Base-by-base conservation (phyloP, 1,140 invertebrate genomes). In the Achroia grisella region DNA sequence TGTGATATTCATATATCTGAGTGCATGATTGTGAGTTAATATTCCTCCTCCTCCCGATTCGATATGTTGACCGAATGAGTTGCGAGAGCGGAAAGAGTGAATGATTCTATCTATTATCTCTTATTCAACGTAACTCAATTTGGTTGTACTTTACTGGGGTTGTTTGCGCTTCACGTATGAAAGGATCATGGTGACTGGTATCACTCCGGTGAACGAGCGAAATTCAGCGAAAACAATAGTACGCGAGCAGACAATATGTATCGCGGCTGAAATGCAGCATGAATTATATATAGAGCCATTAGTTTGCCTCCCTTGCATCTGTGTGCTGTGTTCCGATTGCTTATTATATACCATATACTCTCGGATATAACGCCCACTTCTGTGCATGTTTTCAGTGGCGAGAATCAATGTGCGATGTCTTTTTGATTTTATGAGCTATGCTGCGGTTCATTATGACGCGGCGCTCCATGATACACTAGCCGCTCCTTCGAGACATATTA, bases 391-490 rank as follows among this genome's bases (percentile, higher is more conserved):
- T 62, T 56, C 68, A 59, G 64, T 66, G 68, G 62, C 74, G 57
- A 59, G 54, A 62, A 48, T 58, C 49, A 62, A 66, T 56, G 80
- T 82, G 78, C 80, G 80, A 81, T 85, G 80, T 82, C 80, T 82
- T 82, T 81, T 77, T 72, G 75, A 79, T 73, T 66, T 65, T 60
- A 44, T 62, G 63, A 74, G 65, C 72, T 63, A 58, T 63, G 71
- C 62, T 64, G 68, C 61, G 66, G 67, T 58, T 50, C 52, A 47
- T 57, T 41, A 44, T 45, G 58, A 47, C 50, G 50, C 58, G 50
- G 58, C 44, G 52, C 39, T 48, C 45, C 39, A 42, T 11, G 9
- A 13, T 27, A 33, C 11, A 33, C 44, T 40, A 51, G 58, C 52
- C 50, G 43, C 45, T 49, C 47, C 36, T 43, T 35, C 47, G 45